A percentile compares a stretch with the other conserved stretches of the same genome.
Evolutionary conservation across 2,797 vertebrate genomes (phyloP).

Genomic region (Pampus argenteus): DNA sequence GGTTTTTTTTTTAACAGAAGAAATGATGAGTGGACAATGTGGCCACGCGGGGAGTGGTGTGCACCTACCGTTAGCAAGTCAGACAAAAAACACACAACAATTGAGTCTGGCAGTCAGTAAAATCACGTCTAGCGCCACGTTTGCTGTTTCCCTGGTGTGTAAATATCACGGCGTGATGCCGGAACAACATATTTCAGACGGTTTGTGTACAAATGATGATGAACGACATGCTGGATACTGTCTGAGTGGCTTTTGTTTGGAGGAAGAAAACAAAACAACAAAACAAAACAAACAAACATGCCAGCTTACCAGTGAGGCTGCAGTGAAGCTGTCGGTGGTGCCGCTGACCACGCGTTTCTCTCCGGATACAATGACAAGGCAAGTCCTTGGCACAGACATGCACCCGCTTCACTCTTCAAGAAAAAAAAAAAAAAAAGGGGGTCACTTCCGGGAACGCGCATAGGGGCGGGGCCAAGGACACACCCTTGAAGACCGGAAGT

Average conservation of each 20-base stretch:
- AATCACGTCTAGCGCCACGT: slow-evolving; percentile 34
- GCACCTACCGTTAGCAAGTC: slow-evolving; percentile 49
- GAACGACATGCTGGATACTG: rapidly evolving
- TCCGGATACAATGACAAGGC: slow-evolving; percentile 73
- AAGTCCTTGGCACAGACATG: slow-evolving; percentile 27
- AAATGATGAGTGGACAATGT: slow-evolving; percentile 3
- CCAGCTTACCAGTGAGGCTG: slow-evolving; percentile 68
- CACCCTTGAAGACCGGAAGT: slow-evolving; percentile 21
- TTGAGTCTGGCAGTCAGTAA: slow-evolving; percentile 39
- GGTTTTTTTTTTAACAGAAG: neutral
- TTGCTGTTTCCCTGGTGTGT: neutral
- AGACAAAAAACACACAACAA: slow-evolving; percentile 71
- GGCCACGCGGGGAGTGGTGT: slow-evolving; percentile 79
- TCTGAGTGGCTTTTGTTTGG: slow-evolving; percentile 6
- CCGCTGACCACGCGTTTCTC: slow-evolving; percentile 72
- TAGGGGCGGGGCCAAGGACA: neutral
- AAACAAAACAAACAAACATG: no score
- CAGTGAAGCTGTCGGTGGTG: slow-evolving; percentile 42
- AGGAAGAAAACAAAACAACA: no score
- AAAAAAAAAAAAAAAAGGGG: no score
- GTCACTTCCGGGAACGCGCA: slow-evolving; percentile 71
- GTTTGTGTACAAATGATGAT: neutral
- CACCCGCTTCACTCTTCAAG: slow-evolving; percentile 61
- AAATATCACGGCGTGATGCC: neutral
- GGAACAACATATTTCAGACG: neutral